phyloP scores from a whole-genome alignment of 2,113 vertebrate species.

The Onychorhynchus coronatus region DNA sequence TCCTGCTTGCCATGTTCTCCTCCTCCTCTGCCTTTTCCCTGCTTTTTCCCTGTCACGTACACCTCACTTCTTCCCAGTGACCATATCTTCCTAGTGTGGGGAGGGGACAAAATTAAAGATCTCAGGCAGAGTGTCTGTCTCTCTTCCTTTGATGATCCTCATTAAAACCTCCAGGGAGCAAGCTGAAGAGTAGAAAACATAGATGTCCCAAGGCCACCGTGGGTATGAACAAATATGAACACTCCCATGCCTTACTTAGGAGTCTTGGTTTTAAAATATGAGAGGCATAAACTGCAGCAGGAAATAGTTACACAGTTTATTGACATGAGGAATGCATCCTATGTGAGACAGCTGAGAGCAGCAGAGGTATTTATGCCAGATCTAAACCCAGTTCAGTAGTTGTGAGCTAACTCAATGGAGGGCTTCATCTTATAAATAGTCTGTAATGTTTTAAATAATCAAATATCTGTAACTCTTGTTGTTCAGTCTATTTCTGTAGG shows the following conservation, averaged over 20 bases:
- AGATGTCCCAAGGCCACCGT: neutral
- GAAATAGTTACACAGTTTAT: neutral
- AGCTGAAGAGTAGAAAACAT: neutral
- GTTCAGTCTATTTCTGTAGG: neutral
- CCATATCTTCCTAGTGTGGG: neutral
- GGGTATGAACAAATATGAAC: neutral
- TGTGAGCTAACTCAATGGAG: neutral
- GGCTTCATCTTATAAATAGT: neutral
- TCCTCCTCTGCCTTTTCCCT: neutral
- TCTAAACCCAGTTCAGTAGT: neutral
- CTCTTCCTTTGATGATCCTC: neutral
- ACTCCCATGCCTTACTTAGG: neutral
- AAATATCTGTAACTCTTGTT: neutral
- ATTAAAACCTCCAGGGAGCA: neutral
- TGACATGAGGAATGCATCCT: neutral
- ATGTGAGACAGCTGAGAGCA: neutral
- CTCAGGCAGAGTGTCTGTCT: neutral
- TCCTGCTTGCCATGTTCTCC: neutral
- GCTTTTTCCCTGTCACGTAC: neutral
- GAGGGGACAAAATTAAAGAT: neutral
- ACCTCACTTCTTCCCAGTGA: neutral
- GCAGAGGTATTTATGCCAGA: neutral
- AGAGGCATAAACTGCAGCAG: neutral
- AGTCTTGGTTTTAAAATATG: neutral
- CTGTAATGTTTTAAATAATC: neutral